Base-by-base conservation (phyloP, 1,140 invertebrate genomes). In the Aplysia californica region DNA sequence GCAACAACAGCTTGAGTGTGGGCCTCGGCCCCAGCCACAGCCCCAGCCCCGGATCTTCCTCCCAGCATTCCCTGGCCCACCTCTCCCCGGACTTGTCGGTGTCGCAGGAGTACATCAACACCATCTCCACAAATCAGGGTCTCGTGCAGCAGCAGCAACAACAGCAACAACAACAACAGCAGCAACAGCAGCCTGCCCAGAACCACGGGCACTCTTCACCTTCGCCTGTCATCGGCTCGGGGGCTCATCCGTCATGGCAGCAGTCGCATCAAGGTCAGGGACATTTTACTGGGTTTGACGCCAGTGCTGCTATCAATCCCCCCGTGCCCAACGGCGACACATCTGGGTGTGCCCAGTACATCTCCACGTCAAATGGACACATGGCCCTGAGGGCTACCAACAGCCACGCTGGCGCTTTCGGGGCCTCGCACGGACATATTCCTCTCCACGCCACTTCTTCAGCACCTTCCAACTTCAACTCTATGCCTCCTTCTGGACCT, bases 381-480 rank as follows among this genome's bases (percentile, higher is more conserved):
- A 41, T 67, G 36, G 23, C 72, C n/a, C 70, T 83, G 31, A 72
- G 76, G 33, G 56, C 74, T 3, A 74, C 72, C 35, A 80, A 80
- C 74, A 80, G 79, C 39, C 79, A 80, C 56, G 77, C 70, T n/a
- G 79, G 79, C 0, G 79, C 74, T 18, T 78, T 73, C 55, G 59
- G 75, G 72, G 29, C 74, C 5, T 56, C 72, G 38, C 61, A 55
- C 74, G 80, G 80, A 61, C 86, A 89, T 77, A 72, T 83, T 44
- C 80, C 87, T 26, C 79, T 89, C 55, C 85, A 88, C 71, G 75
- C 84, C 29, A 86, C 87, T 31, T 75, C 79, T 21, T 89, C 87
- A 18, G 87, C 87, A 15, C 87, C 87, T 23, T 80, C 87, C 44
- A 84, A 84, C 69, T 84, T 86, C 55, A 82, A 79, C 41, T 75